Evolutionary conservation across 2,113 vertebrate species (phyloP).

Genomic region (Pandion haliaetus): DNA sequence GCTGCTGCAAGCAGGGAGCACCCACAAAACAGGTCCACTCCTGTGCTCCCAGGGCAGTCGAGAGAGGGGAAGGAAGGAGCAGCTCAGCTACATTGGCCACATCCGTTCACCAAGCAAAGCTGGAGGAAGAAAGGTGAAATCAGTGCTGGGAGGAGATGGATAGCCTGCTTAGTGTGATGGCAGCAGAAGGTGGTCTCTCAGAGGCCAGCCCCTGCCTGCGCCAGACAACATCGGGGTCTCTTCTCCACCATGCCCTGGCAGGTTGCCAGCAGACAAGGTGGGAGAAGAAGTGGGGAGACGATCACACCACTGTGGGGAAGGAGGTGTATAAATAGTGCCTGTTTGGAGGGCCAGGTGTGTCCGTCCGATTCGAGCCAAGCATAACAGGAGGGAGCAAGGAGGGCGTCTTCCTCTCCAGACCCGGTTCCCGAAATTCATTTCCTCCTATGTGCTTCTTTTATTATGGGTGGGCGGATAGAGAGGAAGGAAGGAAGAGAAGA

Average conservation of each 20-base stretch:
- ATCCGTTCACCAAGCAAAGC: not conserved
- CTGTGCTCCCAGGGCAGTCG: not conserved
- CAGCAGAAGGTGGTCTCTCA: not conserved
- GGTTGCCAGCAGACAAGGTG: not conserved
- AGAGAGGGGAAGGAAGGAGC: not conserved
- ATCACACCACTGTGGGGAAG: not conserved
- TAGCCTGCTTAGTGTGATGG: not conserved
- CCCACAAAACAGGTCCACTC: not conserved
- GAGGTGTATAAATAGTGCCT: conserved; percentile 36
- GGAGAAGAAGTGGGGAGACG: not conserved
- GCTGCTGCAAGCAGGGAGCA: not conserved
- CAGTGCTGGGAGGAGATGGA: not conserved
- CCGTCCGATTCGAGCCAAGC: not conserved
- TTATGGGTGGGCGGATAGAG: not conserved
- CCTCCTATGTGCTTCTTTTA: not conserved
- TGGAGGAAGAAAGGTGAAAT: not conserved
- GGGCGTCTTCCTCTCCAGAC: not conserved
- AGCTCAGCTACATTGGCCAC: not conserved
- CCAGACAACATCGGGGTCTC: not conserved
- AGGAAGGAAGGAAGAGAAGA: conserved; percentile 26
- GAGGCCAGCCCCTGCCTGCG: not conserved
- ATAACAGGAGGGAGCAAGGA: conserved; percentile 33
- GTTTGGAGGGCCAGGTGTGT: conserved; percentile 32
- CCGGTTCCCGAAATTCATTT: conserved; percentile 28
- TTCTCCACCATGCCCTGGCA: not conserved